Evolutionary conservation across 2,113 vertebrate species (phyloP).

Genomic region (Labeo catla): DNA sequence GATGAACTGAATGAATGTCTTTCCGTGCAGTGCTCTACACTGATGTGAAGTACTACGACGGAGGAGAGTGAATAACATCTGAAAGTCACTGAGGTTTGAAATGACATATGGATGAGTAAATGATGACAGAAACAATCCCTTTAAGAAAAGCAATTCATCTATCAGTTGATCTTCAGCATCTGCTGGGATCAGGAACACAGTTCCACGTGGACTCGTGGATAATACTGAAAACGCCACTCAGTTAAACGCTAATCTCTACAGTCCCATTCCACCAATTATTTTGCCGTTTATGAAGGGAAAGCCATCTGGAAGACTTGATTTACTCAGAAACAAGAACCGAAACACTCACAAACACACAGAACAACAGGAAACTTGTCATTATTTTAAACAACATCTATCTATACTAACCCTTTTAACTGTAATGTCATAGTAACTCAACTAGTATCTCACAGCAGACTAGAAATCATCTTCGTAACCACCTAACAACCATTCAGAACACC

Average conservation of each 20-base stretch:
- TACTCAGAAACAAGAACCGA: neutral
- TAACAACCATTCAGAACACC: too few relatives aligned
- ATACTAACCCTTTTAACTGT: neutral
- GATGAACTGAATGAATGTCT: too few relatives aligned
- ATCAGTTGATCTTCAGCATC: neutral
- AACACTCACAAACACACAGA: neutral
- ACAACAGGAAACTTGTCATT: too few relatives aligned
- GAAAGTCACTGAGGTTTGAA: neutral
- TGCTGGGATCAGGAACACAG: neutral
- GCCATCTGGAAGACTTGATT: conserved; percentile 24
- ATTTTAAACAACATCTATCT: neutral
- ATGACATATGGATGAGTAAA: neutral
- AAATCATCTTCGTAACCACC: too few relatives aligned
- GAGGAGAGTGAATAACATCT: neutral
- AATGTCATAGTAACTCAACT: too few relatives aligned
- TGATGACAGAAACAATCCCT: neutral
- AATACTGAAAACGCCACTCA: neutral
- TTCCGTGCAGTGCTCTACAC: too few relatives aligned
- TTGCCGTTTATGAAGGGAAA: conserved; percentile 8
- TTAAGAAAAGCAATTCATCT: neutral
- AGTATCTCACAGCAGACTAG: too few relatives aligned
- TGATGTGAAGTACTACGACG: too few relatives aligned
- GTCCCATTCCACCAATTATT: conserved; percentile 57
- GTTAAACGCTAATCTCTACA: conserved; percentile 17
- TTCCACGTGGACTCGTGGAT: too few relatives aligned